Evolutionary conservation across 2,888 invertebrate species (phyloP).

Genomic region (Chalcis sispes): DNA sequence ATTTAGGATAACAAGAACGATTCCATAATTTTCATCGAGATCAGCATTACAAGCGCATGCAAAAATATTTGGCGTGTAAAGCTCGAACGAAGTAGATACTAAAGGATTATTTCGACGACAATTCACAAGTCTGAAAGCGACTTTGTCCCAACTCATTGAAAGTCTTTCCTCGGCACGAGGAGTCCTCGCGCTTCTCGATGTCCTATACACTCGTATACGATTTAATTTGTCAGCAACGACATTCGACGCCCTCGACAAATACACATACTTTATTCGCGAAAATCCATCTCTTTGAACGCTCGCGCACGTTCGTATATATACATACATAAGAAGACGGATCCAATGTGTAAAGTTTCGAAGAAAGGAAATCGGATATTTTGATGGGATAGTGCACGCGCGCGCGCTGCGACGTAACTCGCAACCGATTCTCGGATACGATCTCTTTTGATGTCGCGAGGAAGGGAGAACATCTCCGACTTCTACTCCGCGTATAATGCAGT

Average conservation of each 20-base stretch:
- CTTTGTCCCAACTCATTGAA: conserved; percentile 34
- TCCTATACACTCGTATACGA: conserved; percentile 49
- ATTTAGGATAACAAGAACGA: conserved; percentile 14
- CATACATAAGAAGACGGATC: background rate
- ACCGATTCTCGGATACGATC: conserved; percentile 24
- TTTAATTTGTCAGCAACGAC: conserved; percentile 38
- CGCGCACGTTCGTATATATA: background rate
- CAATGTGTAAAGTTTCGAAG: conserved; percentile 6
- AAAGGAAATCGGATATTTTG: conserved; percentile 54
- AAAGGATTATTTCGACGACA: conserved; percentile 37
- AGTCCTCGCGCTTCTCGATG: background rate
- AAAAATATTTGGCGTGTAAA: background rate
- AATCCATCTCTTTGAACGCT: conserved; percentile 14
- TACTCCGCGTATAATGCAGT: conserved; percentile 46
- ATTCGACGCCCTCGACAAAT: conserved; percentile 11
- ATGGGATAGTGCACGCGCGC: conserved; percentile 27
- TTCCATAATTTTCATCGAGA: conserved; percentile 17
- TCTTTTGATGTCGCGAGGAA: background rate
- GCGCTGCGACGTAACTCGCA: no score
- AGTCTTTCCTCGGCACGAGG: conserved; percentile 28
- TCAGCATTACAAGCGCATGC: conserved; percentile 8
- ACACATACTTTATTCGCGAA: no score
- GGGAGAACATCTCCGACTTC: background rate
- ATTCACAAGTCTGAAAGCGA: conserved; percentile 44
- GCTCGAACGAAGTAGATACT: conserved; percentile 1